Percentiles rank a stretch among this genome's conserved stretches.
Conservation (phyloP, 2,888 invertebrate genomes). For the Tenodera sinensis region DNA sequence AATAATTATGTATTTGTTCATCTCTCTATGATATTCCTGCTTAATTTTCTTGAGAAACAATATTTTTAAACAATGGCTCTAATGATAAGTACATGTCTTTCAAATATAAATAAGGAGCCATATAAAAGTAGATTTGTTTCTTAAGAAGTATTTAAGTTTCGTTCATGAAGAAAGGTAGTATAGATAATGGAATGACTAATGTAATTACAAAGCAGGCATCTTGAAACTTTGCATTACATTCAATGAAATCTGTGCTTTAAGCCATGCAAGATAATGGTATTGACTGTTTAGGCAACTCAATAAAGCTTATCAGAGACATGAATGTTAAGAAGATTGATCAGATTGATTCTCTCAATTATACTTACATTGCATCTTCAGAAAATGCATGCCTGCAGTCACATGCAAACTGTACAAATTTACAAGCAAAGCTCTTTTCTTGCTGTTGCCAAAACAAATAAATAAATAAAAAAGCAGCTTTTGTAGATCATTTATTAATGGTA, state of each 20-base stretch:
- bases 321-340: neutral
- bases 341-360: neutral
- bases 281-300: neutral
- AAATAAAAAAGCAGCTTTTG: too few relatives aligned
- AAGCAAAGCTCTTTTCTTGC: neutral
- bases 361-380: neutral
- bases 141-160: too few relatives aligned
- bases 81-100: too few relatives aligned
- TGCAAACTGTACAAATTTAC: neutral
- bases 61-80: too few relatives aligned
- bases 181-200: neutral
- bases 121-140: too few relatives aligned
- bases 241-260: neutral
- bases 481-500: too few relatives aligned
- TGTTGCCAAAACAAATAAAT: too few relatives aligned
- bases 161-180: neutral
- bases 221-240: neutral
- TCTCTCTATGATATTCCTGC: too few relatives aligned
- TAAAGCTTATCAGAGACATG: neutral
- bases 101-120: too few relatives aligned
- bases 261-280: neutral
- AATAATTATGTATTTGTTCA: too few relatives aligned
- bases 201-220: neutral
- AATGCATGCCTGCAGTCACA: neutral
- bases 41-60: too few relatives aligned